Evolutionary conservation across 2,113 vertebrate genomes (phyloP), one percentile per base, ranked within the genome.

Genomic region (Chlamydotis undulata): DNA sequence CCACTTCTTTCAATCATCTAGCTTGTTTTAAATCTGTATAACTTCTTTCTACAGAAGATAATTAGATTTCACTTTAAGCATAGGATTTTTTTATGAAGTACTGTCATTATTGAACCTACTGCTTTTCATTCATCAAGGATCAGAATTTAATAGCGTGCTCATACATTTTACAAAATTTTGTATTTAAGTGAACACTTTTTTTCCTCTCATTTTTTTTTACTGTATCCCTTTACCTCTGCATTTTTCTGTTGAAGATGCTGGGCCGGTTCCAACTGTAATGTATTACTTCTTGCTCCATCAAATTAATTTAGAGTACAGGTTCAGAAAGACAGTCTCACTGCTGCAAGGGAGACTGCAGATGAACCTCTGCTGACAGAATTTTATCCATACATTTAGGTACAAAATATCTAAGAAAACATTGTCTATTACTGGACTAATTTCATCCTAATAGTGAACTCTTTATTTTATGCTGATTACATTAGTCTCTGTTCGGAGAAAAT

Each of bases 91-190:
- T 74, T 26, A 76, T 39, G 33, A 90, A 93, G 25, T 43, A 71
- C 35, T 78, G 35, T 92, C 64, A 83, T 88, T 89, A 83, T 89
- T 90, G 64, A 96, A 81, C 91, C 64, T 78, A 45, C 35, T 93
- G 64, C 49, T 89, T 97, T 92, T 92, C 47, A 84, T 90, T 95
- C 60, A 63, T 60, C n/a, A 80, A 69, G 31, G 50, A 83, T 50
- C 61, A 75, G 37, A 91, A 91, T 71, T 78, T 84, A 89, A 57
- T 28, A 70, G 31, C 31, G 10, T 0, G 0, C 28, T 83, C 19
- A 60, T 57, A 39, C 17, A 21, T 83, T 50, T 69, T 69, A 63
- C 10, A 83, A 76, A 57, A 65, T 52, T 73, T 77, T 92, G 7
- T 83, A 55, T 74, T 67, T 71, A 90, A n/a, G 25, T 29, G 63